Conservation (phyloP, 64 coral and sea anemone species). For the Montipora cactus region DNA sequence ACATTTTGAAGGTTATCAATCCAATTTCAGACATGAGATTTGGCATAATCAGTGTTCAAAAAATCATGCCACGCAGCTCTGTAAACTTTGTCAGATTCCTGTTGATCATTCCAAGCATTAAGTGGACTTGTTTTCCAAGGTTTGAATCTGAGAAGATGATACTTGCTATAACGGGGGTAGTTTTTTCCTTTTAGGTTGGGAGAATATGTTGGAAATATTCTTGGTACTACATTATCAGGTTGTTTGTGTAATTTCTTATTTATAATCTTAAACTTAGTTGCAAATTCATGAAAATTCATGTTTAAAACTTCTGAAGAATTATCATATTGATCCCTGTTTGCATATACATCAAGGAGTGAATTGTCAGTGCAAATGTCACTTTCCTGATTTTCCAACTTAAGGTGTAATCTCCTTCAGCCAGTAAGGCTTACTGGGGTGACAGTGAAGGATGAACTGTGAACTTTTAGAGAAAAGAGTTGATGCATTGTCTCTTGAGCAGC, state of each 20-base stretch:
- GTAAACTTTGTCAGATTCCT: slow-evolving; percentile 20
- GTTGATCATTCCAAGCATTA: slow-evolving; percentile 34
- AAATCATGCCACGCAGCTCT: slow-evolving; percentile 40
- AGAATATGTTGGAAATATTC: slow-evolving; percentile 52
- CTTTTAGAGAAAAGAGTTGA: slow-evolving; percentile 42
- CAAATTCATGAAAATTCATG: slow-evolving; percentile 57
- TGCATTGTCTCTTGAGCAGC: slow-evolving; percentile 43
- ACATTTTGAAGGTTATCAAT: slow-evolving; percentile 44
- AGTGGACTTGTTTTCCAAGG: slow-evolving; percentile 30
- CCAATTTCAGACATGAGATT: slow-evolving; percentile 35
- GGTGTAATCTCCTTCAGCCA: slow-evolving; percentile 19
- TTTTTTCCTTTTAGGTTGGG: slow-evolving; percentile 46
- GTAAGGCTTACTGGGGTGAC: slow-evolving; percentile 25
- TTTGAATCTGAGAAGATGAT: slow-evolving; percentile 48
- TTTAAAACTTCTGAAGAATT: not conserved
- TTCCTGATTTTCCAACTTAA: not conserved
- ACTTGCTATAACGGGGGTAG: slow-evolving; percentile 38
- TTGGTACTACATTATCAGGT: slow-evolving; percentile 42
- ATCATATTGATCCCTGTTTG: slow-evolving; percentile 39
- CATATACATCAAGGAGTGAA: slow-evolving; percentile 24
- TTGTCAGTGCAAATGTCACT: not conserved
- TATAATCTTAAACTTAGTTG: slow-evolving; percentile 48
- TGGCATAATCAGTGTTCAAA: slow-evolving; percentile 23
- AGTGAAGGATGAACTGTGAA: slow-evolving; percentile 49
- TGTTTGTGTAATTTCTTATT: slow-evolving; percentile 33